A percentile compares a stretch with the other conserved stretches of the same genome.
Evolutionary conservation across 2,888 invertebrate species (phyloP).

Genomic region (Ischnura elegans): DNA sequence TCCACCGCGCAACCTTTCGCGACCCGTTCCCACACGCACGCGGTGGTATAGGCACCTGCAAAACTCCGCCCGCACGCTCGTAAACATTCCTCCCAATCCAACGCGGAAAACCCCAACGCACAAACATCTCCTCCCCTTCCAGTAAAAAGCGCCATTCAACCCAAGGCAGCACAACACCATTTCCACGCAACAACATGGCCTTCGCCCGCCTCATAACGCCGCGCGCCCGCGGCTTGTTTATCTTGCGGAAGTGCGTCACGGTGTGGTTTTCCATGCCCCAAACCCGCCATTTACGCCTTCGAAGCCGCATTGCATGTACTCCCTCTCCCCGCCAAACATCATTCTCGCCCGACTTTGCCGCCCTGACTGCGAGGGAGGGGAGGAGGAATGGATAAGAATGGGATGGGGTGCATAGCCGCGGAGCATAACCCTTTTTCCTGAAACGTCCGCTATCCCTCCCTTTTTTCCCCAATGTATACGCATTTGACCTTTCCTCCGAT

Average conservation of each 20-base stretch:
- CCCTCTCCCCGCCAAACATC: not conserved
- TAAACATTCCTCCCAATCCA: not conserved
- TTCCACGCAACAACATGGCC: not conserved
- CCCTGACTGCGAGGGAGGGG: not conserved
- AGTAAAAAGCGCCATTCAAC: too few relatives aligned
- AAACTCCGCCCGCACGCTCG: not conserved
- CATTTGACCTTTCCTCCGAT: not conserved
- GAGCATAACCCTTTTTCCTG: not conserved
- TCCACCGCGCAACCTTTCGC: not conserved
- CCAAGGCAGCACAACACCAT: not conserved
- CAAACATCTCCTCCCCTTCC: not conserved
- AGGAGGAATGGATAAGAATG: not conserved
- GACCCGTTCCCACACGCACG: not conserved
- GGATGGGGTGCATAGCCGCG: not conserved
- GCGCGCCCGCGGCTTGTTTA: slow-evolving; percentile 48
- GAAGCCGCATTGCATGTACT: not conserved
- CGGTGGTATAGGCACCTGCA: not conserved
- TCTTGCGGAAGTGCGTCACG: slow-evolving; percentile 62
- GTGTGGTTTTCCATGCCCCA: slow-evolving; percentile 45
- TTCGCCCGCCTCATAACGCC: not conserved
- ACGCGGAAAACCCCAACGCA: not conserved
- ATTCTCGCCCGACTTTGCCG: not conserved
- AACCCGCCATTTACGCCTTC: not conserved
- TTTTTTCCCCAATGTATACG: not conserved
- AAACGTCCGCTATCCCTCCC: not conserved